Percentiles rank a stretch among this genome's conserved stretches.
Evolutionary conservation across 2,888 invertebrate genomes (phyloP).

Genomic region (Thereva unica): DNA sequence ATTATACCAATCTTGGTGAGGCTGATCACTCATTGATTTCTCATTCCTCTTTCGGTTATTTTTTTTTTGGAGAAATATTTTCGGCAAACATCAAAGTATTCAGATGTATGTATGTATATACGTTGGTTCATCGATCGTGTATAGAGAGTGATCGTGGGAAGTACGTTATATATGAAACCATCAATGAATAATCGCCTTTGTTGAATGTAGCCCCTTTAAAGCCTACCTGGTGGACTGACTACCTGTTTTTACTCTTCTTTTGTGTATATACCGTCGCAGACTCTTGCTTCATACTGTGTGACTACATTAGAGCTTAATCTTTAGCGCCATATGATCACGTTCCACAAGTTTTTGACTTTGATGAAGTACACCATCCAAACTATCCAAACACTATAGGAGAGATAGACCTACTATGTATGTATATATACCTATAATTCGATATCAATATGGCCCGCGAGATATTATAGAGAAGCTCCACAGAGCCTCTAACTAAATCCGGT

Average conservation of each 20-base stretch:
- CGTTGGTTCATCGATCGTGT: too few relatives aligned
- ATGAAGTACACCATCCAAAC: too few relatives aligned
- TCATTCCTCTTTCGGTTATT: slow-evolving; percentile 12
- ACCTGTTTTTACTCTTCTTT: slow-evolving; percentile 17
- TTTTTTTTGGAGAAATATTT: slow-evolving; percentile 6
- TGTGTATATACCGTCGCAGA: too few relatives aligned
- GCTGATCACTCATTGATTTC: slow-evolving; percentile 10
- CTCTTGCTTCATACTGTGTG: too few relatives aligned
- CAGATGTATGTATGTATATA: too few relatives aligned
- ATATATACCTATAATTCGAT: too few relatives aligned
- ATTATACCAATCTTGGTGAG: slow-evolving; percentile 3
- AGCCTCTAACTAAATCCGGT: too few relatives aligned
- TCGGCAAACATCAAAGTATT: too few relatives aligned
- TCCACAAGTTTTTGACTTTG: too few relatives aligned
- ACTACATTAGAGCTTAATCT: slow-evolving; percentile 24
- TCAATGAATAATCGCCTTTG: slow-evolving; percentile 21
- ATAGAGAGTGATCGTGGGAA: slow-evolving; percentile 12
- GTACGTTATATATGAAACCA: slow-evolving; percentile 17
- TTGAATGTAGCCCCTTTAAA: not conserved
- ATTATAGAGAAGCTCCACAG: too few relatives aligned
- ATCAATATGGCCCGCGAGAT: too few relatives aligned
- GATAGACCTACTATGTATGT: not conserved
- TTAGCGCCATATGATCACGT: slow-evolving; percentile 21
- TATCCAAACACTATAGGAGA: not conserved
- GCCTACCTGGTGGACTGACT: slow-evolving; percentile 7